These are phyloP conservation scores for Ceratosolen fusciceps DNA, from an alignment of 1,140 invertebrate genomes.

Conservation along the genomic window DNA sequence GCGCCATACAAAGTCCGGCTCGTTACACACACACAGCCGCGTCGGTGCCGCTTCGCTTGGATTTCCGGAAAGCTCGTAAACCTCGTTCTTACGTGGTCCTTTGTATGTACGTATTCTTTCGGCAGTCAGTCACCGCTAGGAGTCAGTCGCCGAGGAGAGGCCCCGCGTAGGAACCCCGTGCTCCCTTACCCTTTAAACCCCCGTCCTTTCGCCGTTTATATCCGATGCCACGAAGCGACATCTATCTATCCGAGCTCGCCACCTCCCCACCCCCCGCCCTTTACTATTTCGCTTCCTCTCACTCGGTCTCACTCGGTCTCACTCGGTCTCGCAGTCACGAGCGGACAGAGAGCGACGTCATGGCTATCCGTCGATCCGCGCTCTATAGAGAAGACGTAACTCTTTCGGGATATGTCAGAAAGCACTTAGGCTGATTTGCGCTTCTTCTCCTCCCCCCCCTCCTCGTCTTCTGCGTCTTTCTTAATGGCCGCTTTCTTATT, in stretches of 20 bases:
- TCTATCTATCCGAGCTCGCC: no score
- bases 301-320: not conserved
- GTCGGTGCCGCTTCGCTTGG: not conserved
- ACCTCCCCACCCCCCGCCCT: no score
- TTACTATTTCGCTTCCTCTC: no score
- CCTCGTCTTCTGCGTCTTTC: no score
- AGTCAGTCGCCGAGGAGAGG: no score
- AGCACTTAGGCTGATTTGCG: constrained; percentile 41
- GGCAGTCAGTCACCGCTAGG: no score
- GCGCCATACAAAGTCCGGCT: not conserved
- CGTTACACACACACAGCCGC: not conserved
- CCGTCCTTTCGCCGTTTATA: no score
- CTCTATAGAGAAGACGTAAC: constrained; percentile 18
- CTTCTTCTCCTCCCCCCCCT: no score
- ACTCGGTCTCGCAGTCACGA: not conserved
- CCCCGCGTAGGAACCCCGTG: no score
- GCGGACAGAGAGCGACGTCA: not conserved
- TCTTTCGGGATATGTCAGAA: constrained; percentile 20
- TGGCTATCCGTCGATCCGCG: not conserved
- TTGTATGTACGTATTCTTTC: no score
- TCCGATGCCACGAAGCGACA: no score
- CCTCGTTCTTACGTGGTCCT: not conserved
- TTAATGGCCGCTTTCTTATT: constrained; percentile 25
- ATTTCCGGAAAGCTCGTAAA: not conserved
- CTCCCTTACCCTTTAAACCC: no score